phyloP scores from a whole-genome alignment of 2,113 vertebrate species.

The Numenius arquata region DNA sequence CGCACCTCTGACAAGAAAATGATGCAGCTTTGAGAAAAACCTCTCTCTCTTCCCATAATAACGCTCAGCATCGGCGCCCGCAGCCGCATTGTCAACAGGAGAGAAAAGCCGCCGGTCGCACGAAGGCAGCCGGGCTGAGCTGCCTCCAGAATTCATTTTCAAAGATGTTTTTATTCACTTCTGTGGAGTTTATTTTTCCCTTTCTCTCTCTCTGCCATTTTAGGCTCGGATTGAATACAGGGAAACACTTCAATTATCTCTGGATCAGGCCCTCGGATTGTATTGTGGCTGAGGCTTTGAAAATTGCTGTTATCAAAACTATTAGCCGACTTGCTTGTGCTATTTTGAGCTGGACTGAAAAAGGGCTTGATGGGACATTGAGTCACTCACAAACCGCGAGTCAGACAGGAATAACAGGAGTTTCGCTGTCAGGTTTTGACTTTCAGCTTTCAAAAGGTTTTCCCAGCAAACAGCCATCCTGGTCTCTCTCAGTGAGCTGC shows the following conservation, averaged over 20 bases:
- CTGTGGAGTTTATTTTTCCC: background rate
- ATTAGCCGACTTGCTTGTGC: background rate
- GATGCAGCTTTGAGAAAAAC: background rate
- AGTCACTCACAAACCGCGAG: background rate
- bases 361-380: background rate
- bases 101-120: fast-evolving
- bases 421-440: background rate
- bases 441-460: background rate
- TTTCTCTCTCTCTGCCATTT: background rate
- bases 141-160: background rate
- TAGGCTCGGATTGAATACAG: background rate
- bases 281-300: constrained; percentile 34
- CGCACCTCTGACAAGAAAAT: background rate
- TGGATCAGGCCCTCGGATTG: constrained; percentile 21
- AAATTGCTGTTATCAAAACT: constrained; percentile 24
- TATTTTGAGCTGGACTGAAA: constrained; percentile 26
- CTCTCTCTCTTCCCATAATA: background rate
- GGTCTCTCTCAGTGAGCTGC: background rate
- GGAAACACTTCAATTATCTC: constrained; percentile 47
- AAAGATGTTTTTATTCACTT: background rate
- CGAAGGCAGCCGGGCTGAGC: fast-evolving
- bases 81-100: background rate
- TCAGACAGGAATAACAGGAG: background rate
- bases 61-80: background rate
- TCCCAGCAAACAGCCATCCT: background rate